These are phyloP conservation scores for Drymodes brunneopygia DNA, from an alignment of 2,113 vertebrate species.

Conservation along the genomic window DNA sequence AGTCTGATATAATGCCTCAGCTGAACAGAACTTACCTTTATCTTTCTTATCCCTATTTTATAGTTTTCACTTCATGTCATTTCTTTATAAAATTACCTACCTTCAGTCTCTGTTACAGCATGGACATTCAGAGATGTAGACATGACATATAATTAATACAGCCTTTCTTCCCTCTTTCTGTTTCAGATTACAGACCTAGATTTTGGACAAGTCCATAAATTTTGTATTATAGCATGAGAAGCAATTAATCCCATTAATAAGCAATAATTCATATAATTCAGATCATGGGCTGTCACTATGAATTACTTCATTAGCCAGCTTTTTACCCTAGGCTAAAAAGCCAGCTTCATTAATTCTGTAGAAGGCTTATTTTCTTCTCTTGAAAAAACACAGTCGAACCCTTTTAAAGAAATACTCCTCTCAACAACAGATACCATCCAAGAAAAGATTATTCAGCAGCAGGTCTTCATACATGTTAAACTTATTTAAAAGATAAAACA, in stretches of 20 bases:
- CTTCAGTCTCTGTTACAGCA: background rate
- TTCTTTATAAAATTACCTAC: background rate
- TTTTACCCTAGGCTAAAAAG: constrained; percentile 68
- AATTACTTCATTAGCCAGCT: constrained; percentile 69
- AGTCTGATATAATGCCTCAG: background rate
- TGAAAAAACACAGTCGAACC: background rate
- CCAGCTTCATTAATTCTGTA: constrained; percentile 75
- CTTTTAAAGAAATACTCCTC: constrained; percentile 7
- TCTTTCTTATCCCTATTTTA: background rate
- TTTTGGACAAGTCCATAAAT: constrained; percentile 61
- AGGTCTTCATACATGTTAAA: background rate
- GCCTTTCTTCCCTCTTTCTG: background rate
- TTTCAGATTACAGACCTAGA: constrained; percentile 39
- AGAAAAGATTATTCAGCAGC: background rate
- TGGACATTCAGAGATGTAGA: background rate
- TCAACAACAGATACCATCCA: background rate
- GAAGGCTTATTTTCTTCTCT: constrained; percentile 8
- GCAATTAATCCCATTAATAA: constrained; percentile 78
- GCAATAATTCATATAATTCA: constrained; percentile 71
- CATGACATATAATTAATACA: background rate
- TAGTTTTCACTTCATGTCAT: background rate
- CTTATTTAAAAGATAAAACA: background rate
- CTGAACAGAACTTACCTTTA: background rate
- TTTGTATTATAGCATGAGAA: constrained; percentile 55
- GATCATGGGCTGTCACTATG: constrained; percentile 61